phyloP scores from a whole-genome alignment of 2,113 vertebrate genomes.

The Ammospiza nelsoni region DNA sequence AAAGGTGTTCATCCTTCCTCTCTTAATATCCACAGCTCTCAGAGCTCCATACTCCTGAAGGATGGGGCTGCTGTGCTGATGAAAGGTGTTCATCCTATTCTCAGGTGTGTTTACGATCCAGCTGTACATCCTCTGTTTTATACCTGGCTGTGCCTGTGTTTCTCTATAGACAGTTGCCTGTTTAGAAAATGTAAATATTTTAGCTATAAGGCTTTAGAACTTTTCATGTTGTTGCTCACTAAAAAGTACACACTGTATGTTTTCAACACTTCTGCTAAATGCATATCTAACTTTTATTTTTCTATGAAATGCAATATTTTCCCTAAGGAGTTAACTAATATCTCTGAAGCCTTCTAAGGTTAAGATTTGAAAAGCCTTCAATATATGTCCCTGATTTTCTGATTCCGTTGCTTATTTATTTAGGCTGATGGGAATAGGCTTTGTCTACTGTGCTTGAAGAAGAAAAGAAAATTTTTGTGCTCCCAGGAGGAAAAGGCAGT shows the following conservation, averaged over 20 bases:
- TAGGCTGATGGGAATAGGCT: constrained; percentile 69
- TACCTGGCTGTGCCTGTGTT: not conserved
- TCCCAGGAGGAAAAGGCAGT: constrained; percentile 68
- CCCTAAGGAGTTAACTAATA: constrained; percentile 61
- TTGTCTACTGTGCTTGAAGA: constrained; percentile 60
- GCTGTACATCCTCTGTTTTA: not conserved
- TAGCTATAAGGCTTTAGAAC: not conserved
- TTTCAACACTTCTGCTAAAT: constrained; percentile 23
- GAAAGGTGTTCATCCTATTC: not conserved
- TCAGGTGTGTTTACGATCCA: not conserved
- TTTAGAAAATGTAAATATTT: constrained; percentile 20
- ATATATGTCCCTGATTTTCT: constrained; percentile 56
- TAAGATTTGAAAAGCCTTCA: constrained; percentile 57
- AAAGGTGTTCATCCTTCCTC: not conserved
- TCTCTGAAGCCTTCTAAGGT: constrained; percentile 33
- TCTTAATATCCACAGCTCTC: too few relatives aligned
- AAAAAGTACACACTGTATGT: not conserved
- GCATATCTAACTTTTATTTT: not conserved
- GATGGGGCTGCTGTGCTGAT: rapidly evolving
- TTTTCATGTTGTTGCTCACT: not conserved
- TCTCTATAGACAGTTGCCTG: not conserved
- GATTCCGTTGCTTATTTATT: constrained; percentile 68
- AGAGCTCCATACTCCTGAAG: too few relatives aligned
- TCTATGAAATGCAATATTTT: constrained; percentile 3
- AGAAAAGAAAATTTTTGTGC: constrained; percentile 53